Percentiles rank a stretch among this genome's conserved stretches.
Evolutionary conservation across 2,888 invertebrate genomes (phyloP).

Genomic region (Pristionchus maxplancki): DNA sequence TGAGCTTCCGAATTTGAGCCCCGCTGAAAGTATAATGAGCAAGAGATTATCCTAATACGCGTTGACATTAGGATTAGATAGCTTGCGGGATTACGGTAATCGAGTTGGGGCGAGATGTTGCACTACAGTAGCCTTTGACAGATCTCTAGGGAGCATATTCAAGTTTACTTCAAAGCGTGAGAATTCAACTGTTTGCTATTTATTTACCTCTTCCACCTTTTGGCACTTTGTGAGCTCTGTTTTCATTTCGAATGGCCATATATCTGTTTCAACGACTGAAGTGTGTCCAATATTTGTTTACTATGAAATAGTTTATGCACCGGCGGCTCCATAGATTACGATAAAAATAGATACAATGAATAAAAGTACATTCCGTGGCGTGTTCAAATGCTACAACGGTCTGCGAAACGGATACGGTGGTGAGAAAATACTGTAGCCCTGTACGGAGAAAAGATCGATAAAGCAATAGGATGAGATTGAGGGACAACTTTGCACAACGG

Average conservation of each 20-base stretch:
- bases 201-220: too few species aligned
- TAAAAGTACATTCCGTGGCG: neutral
- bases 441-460: constrained; percentile 29
- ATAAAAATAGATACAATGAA: neutral
- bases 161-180: neutral
- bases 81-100: constrained; percentile 18
- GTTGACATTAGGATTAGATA: neutral
- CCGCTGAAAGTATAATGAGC: constrained; percentile 21
- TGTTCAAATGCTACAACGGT: too few species aligned
- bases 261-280: neutral
- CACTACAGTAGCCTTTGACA: neutral
- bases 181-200: neutral
- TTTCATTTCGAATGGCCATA: too few species aligned
- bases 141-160: neutral
- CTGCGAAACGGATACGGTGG: neutral
- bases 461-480: neutral
- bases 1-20: constrained; percentile 3
- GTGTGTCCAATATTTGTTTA: neutral
- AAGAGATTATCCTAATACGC: constrained; percentile 6
- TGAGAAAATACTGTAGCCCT: constrained; percentile 11
- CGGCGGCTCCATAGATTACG: constrained; percentile 4
- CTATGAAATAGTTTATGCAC: neutral
- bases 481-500: constrained; percentile 30
- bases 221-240: too few species aligned
- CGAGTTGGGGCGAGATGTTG: neutral